phyloP scores from a whole-genome alignment of 1,140 invertebrate genomes.

The Zaprionus inermis region DNA sequence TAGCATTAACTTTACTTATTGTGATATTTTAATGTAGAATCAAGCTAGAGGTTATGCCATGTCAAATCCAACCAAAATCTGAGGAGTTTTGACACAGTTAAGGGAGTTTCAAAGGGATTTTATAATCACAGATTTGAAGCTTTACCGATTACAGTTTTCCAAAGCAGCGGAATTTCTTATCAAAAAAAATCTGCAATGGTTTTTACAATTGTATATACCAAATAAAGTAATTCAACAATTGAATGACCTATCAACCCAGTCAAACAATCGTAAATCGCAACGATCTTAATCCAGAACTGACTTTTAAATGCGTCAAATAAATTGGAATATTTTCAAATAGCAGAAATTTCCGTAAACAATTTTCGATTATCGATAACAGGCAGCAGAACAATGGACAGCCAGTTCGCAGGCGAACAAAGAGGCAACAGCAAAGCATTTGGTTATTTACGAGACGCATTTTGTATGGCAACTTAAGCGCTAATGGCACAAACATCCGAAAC shows the following conservation, averaged over 20 bases:
- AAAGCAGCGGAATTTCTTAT: not conserved
- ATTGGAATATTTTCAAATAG: slow-evolving; percentile 29
- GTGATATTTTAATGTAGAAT: too few species aligned
- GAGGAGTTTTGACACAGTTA: too few species aligned
- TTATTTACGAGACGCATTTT: slow-evolving; percentile 77
- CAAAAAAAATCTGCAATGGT: not conserved
- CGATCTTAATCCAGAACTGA: not conserved
- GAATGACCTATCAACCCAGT: not conserved
- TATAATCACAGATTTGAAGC: too few species aligned
- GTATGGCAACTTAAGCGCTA: slow-evolving; percentile 82
- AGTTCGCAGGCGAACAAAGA: not conserved
- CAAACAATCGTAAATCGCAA: not conserved
- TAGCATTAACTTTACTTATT: too few species aligned
- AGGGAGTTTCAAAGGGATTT: too few species aligned
- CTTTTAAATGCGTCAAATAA: slow-evolving; percentile 14
- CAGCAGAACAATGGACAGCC: slow-evolving; percentile 27
- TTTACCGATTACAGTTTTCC: not conserved
- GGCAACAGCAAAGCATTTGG: slow-evolving; percentile 43
- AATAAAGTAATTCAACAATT: not conserved
- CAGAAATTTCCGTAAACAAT: slow-evolving; percentile 41
- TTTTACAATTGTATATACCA: not conserved
- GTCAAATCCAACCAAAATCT: too few species aligned
- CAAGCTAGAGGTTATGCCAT: too few species aligned
- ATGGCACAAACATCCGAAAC: slow-evolving; percentile 81
- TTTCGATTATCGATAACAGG: slow-evolving; percentile 58